Evolutionary conservation across 2,113 vertebrate genomes (phyloP).

Genomic region (Nettapus auritus): DNA sequence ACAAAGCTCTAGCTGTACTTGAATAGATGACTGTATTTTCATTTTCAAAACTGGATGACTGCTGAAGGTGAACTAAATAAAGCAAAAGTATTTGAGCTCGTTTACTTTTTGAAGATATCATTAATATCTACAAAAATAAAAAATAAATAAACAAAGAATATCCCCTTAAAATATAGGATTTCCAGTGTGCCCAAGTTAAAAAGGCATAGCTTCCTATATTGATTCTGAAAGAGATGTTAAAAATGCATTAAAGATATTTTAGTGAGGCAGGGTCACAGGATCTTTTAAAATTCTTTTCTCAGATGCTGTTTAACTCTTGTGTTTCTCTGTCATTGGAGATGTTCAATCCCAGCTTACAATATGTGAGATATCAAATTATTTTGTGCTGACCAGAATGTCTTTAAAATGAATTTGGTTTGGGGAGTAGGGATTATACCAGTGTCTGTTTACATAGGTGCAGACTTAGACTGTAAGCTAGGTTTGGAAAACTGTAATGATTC

Average conservation of each 20-base stretch:
- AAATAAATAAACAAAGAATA: background rate
- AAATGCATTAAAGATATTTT: slow-evolving; percentile 55
- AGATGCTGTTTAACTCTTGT: background rate
- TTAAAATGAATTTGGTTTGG: background rate
- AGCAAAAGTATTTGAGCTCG: background rate
- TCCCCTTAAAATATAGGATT: slow-evolving; percentile 9
- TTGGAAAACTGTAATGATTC: slow-evolving; percentile 53
- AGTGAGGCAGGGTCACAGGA: background rate
- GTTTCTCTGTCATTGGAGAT: background rate
- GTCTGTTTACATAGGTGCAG: slow-evolving; percentile 53
- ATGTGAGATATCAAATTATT: background rate
- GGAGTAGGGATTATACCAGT: background rate
- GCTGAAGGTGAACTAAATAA: slow-evolving; percentile 56
- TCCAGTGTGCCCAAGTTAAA: background rate
- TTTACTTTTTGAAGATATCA: background rate
- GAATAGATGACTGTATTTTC: background rate
- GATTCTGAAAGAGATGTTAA: slow-evolving; percentile 46
- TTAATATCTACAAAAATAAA: background rate
- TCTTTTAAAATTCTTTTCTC: slow-evolving; percentile 13
- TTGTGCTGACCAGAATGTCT: background rate
- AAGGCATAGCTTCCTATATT: slow-evolving; percentile 26
- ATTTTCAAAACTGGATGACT: background rate
- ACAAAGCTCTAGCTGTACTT: background rate
- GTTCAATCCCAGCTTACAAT: background rate
- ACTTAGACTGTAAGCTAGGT: slow-evolving; percentile 38